phyloP scores from a whole-genome alignment of 2,888 invertebrate genomes.

The Acleris laterana region DNA sequence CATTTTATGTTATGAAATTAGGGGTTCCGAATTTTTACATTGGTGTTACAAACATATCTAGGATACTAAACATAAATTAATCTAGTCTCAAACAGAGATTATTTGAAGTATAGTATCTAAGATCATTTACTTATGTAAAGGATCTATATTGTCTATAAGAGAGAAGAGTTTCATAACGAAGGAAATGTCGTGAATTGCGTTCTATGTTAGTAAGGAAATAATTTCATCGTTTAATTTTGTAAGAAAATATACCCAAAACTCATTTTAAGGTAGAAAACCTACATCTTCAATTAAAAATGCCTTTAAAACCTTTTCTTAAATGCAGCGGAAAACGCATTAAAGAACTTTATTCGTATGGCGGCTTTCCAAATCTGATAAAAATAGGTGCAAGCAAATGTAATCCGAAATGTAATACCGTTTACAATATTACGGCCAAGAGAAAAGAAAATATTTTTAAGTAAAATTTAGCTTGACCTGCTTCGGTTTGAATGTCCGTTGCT shows the following conservation, averaged over 20 bases:
- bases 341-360: slow-evolving; percentile 29
- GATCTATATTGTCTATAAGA: too few relatives aligned
- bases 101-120: too few relatives aligned
- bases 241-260: neutral
- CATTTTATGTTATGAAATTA: slow-evolving; percentile 20
- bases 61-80: neutral
- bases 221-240: too few relatives aligned
- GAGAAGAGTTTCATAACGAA: too few relatives aligned
- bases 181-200: too few relatives aligned
- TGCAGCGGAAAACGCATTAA: slow-evolving; percentile 23
- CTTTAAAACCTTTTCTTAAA: slow-evolving; percentile 8
- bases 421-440: slow-evolving; percentile 28
- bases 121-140: too few relatives aligned
- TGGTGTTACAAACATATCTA: neutral
- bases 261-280: neutral
- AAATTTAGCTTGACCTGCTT: slow-evolving; percentile 5
- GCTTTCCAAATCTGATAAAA: slow-evolving; percentile 35
- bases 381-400: slow-evolving; percentile 34
- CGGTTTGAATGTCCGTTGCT: neutral
- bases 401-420: slow-evolving; percentile 28
- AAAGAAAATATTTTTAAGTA: slow-evolving; percentile 16
- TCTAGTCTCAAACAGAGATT: neutral
- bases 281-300: neutral
- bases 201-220: too few relatives aligned
- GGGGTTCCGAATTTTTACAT: neutral